Evolutionary conservation across 2,888 invertebrate species (phyloP), one percentile per base, ranked within the genome.

Genomic region (Aspidiotus destructor): DNA sequence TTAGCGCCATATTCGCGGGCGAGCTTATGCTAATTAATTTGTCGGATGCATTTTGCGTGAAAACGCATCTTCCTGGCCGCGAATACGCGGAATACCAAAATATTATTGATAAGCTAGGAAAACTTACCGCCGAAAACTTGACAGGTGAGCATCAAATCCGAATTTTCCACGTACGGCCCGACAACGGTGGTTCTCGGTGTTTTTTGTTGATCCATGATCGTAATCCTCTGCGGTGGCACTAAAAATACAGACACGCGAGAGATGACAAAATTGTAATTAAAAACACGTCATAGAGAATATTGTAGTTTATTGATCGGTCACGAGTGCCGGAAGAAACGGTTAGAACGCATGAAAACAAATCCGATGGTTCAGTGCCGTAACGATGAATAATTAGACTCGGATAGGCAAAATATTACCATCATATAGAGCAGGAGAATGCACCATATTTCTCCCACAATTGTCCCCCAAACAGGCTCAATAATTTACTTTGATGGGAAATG

Each of bases 151-250:
- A 83, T 83, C 72, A 90, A 83, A 10, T 85, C 83, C 72, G 89
- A 87, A 1, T 89, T 90, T 77, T 91, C 90, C 55, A 86, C 82
- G 76, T 90, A 92, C 0, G 92, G 91, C 0, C 92, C 91, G 28
- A 90, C 89, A 60, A 87, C 86, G 7, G 88, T 86, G 72, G 86
- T 85, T 73, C 88, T 82, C 72, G 86, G 84, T 60, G 83, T 81
- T n/a, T 86, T 87, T 13, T 41, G 54, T 57, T 69, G 54, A 40
- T 68, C 61, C 16, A 48, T 41, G 8, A 69, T 55, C 7, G 54
- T 13, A 44, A 69, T 44, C 54, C 57, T 69, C n/a, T 62, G 41
- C 15, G 69, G 69, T 10, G 69, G 69, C 9, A 69, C 69, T 69
- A 57, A 62, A 69, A 69, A 40, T 7, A 63, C 11, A 41, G 1